Evolutionary conservation across 2,888 invertebrate genomes (phyloP).

Genomic region (Salpingus planirostris): DNA sequence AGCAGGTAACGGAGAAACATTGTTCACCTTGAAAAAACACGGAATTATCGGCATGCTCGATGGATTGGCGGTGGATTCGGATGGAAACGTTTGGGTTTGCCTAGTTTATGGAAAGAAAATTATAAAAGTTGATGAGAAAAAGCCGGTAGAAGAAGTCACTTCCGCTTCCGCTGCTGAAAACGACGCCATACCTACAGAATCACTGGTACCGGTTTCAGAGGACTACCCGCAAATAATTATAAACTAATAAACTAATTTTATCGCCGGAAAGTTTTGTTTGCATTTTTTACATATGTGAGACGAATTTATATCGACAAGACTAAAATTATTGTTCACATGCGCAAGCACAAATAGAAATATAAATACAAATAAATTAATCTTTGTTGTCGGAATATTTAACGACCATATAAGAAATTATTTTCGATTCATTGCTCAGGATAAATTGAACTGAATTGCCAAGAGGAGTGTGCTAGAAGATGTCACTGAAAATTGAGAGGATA

Average conservation of each 20-base stretch:
- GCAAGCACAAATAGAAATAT: neutral
- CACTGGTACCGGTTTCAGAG: constrained; percentile 49
- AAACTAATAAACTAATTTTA: no score
- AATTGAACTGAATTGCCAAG: no score
- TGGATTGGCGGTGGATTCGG: constrained; percentile 40
- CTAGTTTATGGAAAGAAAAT: constrained; percentile 61
- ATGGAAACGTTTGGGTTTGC: constrained; percentile 71
- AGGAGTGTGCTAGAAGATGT: no score
- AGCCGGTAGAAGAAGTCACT: no score
- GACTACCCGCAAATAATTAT: constrained; percentile 23
- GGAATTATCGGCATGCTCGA: constrained; percentile 50
- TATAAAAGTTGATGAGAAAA: constrained; percentile 44
- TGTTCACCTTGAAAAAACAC: constrained; percentile 47
- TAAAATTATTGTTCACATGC: no score
- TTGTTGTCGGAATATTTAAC: no score
- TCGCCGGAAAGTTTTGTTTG: no score
- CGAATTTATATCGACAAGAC: no score
- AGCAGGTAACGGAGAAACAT: constrained; percentile 50
- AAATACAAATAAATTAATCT: neutral
- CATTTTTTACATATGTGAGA: no score
- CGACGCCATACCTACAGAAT: constrained; percentile 51
- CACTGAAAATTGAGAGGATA: neutral
- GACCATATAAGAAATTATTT: no score
- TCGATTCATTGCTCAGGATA: no score
- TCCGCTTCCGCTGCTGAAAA: no score